Conservation (phyloP, 2,797 vertebrate species). For the Catostomus latipinnis region DNA sequence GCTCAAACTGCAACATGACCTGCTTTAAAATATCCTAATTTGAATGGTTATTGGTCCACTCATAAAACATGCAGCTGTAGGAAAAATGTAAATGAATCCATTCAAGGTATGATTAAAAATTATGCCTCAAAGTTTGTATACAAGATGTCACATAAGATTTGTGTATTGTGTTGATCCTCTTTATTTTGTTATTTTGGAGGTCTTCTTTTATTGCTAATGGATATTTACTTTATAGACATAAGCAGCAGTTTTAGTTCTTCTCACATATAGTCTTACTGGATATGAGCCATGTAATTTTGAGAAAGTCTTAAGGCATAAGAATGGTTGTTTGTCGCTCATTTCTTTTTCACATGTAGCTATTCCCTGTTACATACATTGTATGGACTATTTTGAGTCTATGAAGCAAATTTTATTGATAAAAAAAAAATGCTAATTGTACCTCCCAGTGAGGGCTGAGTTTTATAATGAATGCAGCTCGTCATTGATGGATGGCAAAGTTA, state of each 20-base stretch:
- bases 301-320: neutral
- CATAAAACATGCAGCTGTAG: neutral
- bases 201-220: neutral
- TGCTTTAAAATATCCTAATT: neutral
- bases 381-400: slow-evolving; percentile 11
- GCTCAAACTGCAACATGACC: neutral
- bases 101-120: neutral
- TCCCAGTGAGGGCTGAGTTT: neutral
- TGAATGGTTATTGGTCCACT: neutral
- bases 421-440: slow-evolving; percentile 9
- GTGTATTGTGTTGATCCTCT: too few relatives aligned
- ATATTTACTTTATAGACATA: neutral
- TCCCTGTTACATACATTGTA: neutral
- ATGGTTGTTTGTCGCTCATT: neutral
- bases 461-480: neutral
- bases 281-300: neutral
- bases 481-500: slow-evolving; percentile 3
- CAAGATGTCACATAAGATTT: too few relatives aligned
- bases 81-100: neutral
- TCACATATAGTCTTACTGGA: neutral
- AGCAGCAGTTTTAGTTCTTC: neutral
- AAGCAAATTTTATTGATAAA: slow-evolving; percentile 1
- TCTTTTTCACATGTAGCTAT: neutral
- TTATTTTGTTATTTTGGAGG: neutral
- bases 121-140: neutral